Evolutionary conservation across 2,888 invertebrate genomes (phyloP).

Genomic region (Hermaeophaga mercurialis): DNA sequence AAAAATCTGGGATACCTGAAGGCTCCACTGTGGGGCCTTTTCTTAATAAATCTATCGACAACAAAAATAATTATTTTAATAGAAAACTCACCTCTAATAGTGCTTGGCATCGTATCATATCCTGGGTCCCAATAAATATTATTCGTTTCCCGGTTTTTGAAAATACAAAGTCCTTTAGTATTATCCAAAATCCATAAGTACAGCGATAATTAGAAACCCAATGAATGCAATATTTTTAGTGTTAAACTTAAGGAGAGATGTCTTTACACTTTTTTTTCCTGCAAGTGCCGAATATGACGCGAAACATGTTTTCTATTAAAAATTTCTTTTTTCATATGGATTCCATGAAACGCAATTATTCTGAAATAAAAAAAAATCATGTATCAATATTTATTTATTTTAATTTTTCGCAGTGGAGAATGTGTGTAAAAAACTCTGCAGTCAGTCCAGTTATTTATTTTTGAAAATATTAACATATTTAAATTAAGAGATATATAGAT

Average conservation of each 20-base stretch:
- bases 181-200: constrained; percentile 24
- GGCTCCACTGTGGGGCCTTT: no score
- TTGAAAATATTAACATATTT: no score
- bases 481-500: no score
- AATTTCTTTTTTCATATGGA: no score
- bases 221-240: background rate
- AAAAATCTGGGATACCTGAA: no score
- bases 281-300: constrained; percentile 50
- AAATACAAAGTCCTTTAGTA: constrained; percentile 5
- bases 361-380: constrained; percentile 17
- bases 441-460: no score
- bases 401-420: no score
- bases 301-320: no score
- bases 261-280: constrained; percentile 51
- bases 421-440: no score
- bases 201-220: background rate
- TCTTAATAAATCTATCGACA: no score
- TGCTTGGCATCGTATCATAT: constrained; percentile 58
- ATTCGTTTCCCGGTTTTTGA: constrained; percentile 1
- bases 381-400: no score
- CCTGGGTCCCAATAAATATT: constrained; percentile 36
- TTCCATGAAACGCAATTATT: background rate
- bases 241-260: background rate
- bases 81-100: constrained; percentile 56
- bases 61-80: no score